Percentiles rank a stretch among this genome's conserved stretches.
phyloP scores from a whole-genome alignment of 2,113 vertebrate species.

The Muscicapa adusta region DNA sequence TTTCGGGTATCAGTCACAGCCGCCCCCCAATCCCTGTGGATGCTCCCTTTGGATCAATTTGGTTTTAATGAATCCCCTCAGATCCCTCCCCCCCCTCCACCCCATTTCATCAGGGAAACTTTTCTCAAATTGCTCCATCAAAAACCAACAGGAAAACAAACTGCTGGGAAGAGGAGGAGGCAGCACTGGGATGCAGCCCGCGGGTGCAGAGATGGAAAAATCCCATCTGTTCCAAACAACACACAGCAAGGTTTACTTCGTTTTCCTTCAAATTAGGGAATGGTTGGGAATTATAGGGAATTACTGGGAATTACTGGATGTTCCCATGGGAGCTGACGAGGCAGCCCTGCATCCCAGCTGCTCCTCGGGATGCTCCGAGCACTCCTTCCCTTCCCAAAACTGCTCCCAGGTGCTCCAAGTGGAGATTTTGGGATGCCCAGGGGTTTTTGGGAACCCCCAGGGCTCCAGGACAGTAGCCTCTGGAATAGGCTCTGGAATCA shows the following conservation, averaged over 20 bases:
- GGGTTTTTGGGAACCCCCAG: background rate
- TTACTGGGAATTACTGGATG: background rate
- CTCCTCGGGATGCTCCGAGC: accelerated
- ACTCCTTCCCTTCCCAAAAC: background rate
- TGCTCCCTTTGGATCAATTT: background rate
- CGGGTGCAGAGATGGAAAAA: background rate
- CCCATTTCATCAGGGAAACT: background rate
- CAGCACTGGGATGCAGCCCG: background rate
- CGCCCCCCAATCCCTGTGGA: accelerated
- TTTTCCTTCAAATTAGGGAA: background rate
- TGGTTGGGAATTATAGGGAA: no score
- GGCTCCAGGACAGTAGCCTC: accelerated
- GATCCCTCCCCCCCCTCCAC: accelerated
- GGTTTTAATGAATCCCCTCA: accelerated
- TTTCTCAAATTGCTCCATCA: background rate
- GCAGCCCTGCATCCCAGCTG: background rate
- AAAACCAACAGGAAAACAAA: background rate
- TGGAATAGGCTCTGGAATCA: accelerated
- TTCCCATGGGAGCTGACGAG: accelerated
- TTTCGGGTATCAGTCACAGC: accelerated
- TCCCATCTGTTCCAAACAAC: background rate
- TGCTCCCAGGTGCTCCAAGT: background rate
- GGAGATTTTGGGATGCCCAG: background rate
- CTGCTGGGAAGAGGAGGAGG: background rate
- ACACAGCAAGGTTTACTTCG: background rate